Conservation (phyloP, 2,888 invertebrate species). For the Junonia oenone region DNA sequence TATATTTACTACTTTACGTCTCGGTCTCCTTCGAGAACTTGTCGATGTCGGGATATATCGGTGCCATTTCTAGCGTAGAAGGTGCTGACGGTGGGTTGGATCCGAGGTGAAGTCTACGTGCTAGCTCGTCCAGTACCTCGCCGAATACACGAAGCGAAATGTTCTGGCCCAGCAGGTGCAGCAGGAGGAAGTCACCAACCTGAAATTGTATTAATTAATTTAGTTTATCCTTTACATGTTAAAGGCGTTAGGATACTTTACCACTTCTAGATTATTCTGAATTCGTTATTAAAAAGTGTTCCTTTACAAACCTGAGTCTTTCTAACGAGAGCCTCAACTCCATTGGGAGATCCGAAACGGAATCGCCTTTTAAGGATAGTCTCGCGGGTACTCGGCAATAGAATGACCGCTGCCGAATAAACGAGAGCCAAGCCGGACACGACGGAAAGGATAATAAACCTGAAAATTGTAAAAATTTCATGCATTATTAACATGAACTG, state of each 20-base stretch:
- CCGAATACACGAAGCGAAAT: slow-evolving; percentile 89
- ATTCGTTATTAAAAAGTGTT: neutral
- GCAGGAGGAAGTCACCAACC: slow-evolving; percentile 92
- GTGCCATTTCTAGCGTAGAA: slow-evolving; percentile 91
- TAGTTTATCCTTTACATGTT: neutral
- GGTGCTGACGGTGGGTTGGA: slow-evolving; percentile 92
- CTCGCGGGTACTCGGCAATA: slow-evolving; percentile 89
- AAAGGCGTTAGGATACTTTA: neutral
- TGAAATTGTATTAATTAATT: slow-evolving; percentile 46
- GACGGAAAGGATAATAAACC: slow-evolving; percentile 90
- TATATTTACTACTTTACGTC: slow-evolving; percentile 77
- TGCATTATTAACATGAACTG: neutral
- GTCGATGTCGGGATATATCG: slow-evolving; percentile 89
- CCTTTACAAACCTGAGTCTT: slow-evolving; percentile 85
- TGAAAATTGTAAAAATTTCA: slow-evolving; percentile 43
- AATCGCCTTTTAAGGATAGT: slow-evolving; percentile 89
- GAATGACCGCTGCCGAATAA: slow-evolving; percentile 88
- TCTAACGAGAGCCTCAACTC: slow-evolving; percentile 86
- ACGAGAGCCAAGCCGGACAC: slow-evolving; percentile 88
- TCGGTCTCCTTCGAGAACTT: slow-evolving; percentile 91
- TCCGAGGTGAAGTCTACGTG: slow-evolving; percentile 83
- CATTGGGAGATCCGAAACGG: slow-evolving; percentile 86
- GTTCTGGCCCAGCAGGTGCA: slow-evolving; percentile 92
- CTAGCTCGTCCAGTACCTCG: slow-evolving; percentile 89
- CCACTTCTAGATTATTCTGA: neutral